phyloP scores from a whole-genome alignment of 37 sponge, comb jelly and placozoan genomes.

The Halisarca cf. caerulea region DNA sequence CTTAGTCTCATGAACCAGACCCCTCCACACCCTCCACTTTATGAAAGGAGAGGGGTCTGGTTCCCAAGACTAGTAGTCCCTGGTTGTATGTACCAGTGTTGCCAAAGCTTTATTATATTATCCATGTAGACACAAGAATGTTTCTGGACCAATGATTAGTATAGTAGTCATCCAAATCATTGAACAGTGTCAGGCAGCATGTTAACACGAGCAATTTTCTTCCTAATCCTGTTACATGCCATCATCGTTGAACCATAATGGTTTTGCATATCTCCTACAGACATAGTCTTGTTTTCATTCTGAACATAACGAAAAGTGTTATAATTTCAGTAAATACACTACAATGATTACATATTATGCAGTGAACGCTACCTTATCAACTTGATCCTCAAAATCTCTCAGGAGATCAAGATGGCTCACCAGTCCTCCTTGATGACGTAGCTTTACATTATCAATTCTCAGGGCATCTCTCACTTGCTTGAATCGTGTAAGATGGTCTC shows the following conservation, averaged over 20 bases:
- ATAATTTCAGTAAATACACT: too few species aligned
- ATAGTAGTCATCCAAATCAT: too few species aligned
- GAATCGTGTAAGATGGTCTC: slow-evolving; percentile 83
- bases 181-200: neutral
- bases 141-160: too few species aligned
- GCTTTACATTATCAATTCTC: slow-evolving; percentile 75
- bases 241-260: neutral
- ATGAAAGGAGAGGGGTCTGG: too few species aligned
- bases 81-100: too few species aligned
- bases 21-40: too few species aligned
- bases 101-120: too few species aligned
- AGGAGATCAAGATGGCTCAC: slow-evolving; percentile 85
- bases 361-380: slow-evolving; percentile 63
- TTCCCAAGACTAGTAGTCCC: too few species aligned
- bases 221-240: neutral
- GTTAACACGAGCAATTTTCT: neutral
- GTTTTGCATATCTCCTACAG: neutral
- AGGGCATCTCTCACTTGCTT: slow-evolving; percentile 92
- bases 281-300: neutral
- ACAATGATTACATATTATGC: too few species aligned
- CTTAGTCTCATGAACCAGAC: too few species aligned
- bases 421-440: slow-evolving; percentile 88
- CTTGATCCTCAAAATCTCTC: slow-evolving; percentile 88
- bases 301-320: too few species aligned
- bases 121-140: too few species aligned